Conservation (phyloP, 2,113 vertebrate species). For the Brienomyrus longianalis region DNA sequence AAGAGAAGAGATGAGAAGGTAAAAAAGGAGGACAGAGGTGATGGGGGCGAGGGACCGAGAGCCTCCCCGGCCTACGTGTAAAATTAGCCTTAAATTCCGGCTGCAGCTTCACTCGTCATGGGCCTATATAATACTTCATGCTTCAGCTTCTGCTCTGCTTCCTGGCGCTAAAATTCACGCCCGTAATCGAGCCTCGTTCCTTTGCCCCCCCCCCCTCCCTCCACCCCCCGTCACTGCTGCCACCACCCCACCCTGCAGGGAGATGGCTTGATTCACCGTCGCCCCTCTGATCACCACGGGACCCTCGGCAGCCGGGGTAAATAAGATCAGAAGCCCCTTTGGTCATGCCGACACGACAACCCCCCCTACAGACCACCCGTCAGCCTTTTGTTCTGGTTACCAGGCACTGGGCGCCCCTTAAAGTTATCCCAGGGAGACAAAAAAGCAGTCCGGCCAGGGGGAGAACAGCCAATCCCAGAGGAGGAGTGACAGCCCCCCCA, state of each 20-base stretch:
- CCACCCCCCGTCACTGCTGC: constrained; percentile 27
- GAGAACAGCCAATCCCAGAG: neutral
- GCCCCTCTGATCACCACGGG: neutral
- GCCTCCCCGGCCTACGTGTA: constrained; percentile 47
- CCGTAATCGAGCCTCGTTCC: constrained; percentile 17
- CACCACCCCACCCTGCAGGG: constrained; percentile 46
- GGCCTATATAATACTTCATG: constrained; percentile 15
- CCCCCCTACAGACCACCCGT: constrained; percentile 51
- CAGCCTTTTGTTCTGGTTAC: constrained; percentile 44
- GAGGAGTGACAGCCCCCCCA: neutral
- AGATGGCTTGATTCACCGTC: constrained; percentile 35
- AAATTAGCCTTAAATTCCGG: constrained; percentile 46
- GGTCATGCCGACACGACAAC: constrained; percentile 48
- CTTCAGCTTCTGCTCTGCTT: constrained; percentile 25
- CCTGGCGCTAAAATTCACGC: constrained; percentile 27
- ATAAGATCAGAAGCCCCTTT: constrained; percentile 39
- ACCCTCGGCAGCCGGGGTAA: neutral
- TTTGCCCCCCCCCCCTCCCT: constrained; percentile 3
- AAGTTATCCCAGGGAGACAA: constrained; percentile 48
- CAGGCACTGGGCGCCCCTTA: constrained; percentile 51
- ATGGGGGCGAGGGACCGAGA: constrained; percentile 15
- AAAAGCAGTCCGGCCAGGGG: constrained; percentile 29
- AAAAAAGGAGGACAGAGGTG: neutral
- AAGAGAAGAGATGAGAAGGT: constrained; percentile 30
- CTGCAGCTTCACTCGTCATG: constrained; percentile 42